Conservation (phyloP, 2,888 invertebrate genomes). For the Phyllotreta cruciferae region DNA sequence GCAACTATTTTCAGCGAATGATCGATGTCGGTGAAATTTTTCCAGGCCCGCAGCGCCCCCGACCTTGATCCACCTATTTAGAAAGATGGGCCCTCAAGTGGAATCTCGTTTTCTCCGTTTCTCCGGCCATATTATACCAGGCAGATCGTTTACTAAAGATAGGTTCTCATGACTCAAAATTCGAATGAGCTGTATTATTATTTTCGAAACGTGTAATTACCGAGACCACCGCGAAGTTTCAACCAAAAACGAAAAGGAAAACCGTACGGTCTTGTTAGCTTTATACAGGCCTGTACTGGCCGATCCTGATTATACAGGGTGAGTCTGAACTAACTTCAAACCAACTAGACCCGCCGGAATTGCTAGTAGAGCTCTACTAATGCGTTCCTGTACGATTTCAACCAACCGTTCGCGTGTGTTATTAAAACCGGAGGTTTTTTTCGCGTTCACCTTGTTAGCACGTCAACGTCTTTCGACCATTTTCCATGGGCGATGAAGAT, state of each 20-base stretch:
- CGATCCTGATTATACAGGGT: too few species aligned
- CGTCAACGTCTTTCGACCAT: constrained; percentile 32
- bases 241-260: constrained; percentile 46
- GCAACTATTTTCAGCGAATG: background rate
- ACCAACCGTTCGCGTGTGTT: constrained; percentile 40
- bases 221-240: constrained; percentile 58
- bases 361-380: too few species aligned
- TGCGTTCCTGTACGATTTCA: too few species aligned
- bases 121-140: constrained; percentile 16
- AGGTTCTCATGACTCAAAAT: constrained; percentile 59
- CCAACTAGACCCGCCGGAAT: too few species aligned
- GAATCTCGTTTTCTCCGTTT: constrained; percentile 48
- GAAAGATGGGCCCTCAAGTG: constrained; percentile 45
- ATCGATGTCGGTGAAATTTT: constrained; percentile 23
- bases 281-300: background rate
- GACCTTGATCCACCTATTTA: constrained; percentile 32
- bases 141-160: constrained; percentile 56
- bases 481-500: too few species aligned
- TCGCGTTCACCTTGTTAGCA: constrained; percentile 47
- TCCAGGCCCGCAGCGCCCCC: constrained; percentile 17
- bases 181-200: constrained; percentile 57
- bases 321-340: too few species aligned
- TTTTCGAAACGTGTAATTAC: constrained; percentile 59
- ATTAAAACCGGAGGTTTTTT: background rate
- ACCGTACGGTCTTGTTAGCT: constrained; percentile 34